Conservation (phyloP, 2,113 vertebrate species). For the Turdus rufiventris region DNA sequence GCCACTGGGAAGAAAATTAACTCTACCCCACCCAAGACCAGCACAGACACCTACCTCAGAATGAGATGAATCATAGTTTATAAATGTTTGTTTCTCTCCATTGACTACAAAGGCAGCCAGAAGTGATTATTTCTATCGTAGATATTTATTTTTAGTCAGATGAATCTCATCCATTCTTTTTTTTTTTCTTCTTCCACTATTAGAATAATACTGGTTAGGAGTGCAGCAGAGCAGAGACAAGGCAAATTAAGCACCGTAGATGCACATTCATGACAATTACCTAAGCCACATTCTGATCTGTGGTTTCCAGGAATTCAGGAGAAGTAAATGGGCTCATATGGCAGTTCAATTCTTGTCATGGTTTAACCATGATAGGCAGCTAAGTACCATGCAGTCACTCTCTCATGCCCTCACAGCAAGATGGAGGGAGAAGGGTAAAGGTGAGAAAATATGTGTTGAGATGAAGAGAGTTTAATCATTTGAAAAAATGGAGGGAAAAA, state of each 20-base stretch:
- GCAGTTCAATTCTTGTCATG: background rate
- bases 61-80: background rate
- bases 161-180: background rate
- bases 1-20: background rate
- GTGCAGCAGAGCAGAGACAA: background rate
- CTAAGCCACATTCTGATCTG: background rate
- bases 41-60: background rate
- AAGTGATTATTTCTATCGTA: background rate
- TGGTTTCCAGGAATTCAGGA: background rate
- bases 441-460: background rate
- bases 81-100: background rate
- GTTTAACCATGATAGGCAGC: background rate
- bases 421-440: background rate
- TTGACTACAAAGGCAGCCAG: background rate
- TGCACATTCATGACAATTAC: background rate
- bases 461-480: background rate
- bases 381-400: fast-evolving
- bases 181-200: background rate
- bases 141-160: background rate
- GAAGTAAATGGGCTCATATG: background rate
- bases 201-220: background rate
- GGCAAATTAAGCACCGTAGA: background rate
- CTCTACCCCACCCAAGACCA: background rate
- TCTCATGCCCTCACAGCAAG: background rate
- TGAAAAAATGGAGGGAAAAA: background rate